Base-by-base conservation (phyloP, 2,113 vertebrate species). In the Arvicanthis niloticus region DNA sequence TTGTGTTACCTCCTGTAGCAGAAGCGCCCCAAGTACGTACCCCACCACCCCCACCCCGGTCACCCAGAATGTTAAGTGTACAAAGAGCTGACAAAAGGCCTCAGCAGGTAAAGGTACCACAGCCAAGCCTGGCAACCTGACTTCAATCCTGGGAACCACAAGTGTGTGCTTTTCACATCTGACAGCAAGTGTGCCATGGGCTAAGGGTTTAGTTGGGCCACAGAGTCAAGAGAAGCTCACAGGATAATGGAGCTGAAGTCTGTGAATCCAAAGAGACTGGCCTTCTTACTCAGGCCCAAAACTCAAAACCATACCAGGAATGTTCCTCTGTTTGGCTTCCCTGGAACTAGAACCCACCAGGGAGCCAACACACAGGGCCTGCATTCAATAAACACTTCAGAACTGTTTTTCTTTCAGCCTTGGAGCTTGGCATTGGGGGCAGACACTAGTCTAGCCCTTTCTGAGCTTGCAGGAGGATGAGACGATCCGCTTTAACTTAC, bases 261-360 rank as follows among this genome's bases (percentile, higher is more conserved):
- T 89, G 37, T 82, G 42, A 91, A 40, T 45, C 60, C 19, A 24
- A 76, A 82, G 65, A 65, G 5, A 34, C 2, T 58, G 19, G 24
- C 24, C 48, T 42, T 94, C 76, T 93, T 77, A 12, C 62, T 78
- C 19, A 91, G 65, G 31, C 80, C 58, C 93, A 29, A 40, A 85
- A 22, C 62, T 80, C 88, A 76, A 10, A 56, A 60, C 3, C 72
- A 26, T 2, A 2, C 31, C 45, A 48, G 15, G 58, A 9, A 6
- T 65, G 67, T 53, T 86, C 45, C 89, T 81, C 60, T 34, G 45
- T 77, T 80, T 85, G 42, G 51, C 78, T 91, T 87, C 88, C 91
- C 58, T 42, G 48, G 76, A 70, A 9, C 62, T 4, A 72, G 85
- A 21, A 42, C 10, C 45, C 22, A 73, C 72, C 53, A 89, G 45